A percentile compares a stretch with the other conserved stretches of the same genome.
Conservation (phyloP, 2,888 invertebrate species). For the Drosophila setosimentum region DNA sequence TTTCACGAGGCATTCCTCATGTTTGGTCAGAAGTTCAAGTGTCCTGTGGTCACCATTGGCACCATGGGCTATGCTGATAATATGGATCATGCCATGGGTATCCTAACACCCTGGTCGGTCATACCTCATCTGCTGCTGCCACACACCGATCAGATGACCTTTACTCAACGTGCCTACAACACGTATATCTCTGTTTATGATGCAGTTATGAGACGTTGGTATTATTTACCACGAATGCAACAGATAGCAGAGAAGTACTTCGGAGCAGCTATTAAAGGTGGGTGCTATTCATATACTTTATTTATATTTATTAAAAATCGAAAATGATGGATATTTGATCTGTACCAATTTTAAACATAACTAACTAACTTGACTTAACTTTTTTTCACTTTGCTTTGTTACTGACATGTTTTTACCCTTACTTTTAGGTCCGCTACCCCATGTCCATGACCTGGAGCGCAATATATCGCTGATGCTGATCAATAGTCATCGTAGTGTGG, state of each 20-base stretch:
- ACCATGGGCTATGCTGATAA: conserved; percentile 85
- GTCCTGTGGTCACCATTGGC: conserved; percentile 84
- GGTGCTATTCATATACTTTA: background rate
- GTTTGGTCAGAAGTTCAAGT: conserved; percentile 85
- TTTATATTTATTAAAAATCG: no score
- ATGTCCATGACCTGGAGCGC: conserved; percentile 85
- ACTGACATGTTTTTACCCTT: background rate
- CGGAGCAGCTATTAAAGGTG: conserved; percentile 70
- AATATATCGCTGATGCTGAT: conserved; percentile 86
- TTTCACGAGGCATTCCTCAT: conserved; percentile 85
- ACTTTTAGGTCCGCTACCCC: conserved; percentile 80
- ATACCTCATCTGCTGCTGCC: conserved; percentile 83
- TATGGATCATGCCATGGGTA: conserved; percentile 85
- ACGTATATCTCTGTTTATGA: conserved; percentile 82
- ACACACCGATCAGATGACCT: conserved; percentile 84
- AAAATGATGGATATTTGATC: background rate
- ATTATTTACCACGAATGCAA: conserved; percentile 84
- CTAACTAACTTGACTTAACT: background rate
- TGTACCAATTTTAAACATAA: background rate
- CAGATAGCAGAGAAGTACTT: conserved; percentile 83
- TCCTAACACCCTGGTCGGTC: conserved; percentile 83
- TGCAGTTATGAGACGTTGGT: conserved; percentile 79
- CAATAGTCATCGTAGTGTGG: conserved; percentile 86
- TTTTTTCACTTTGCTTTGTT: background rate
- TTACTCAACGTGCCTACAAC: conserved; percentile 84